A percentile compares a stretch with the other conserved stretches of the same genome.
phyloP scores from a whole-genome alignment of 2,797 vertebrate species.

The Netta rufina region DNA sequence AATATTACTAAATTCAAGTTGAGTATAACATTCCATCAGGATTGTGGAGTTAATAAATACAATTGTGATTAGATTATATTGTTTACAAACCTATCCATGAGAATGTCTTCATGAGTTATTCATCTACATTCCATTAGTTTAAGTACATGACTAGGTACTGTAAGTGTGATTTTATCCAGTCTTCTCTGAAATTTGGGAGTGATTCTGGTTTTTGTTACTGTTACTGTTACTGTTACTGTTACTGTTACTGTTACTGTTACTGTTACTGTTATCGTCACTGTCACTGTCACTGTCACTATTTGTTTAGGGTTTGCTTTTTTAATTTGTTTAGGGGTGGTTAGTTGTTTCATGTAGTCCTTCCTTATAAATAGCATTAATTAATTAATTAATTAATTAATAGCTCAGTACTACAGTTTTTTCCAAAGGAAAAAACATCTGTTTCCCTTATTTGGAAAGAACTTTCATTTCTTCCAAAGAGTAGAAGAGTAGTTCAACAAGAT shows the following conservation, averaged over 20 bases:
- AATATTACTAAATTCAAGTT: too few species aligned
- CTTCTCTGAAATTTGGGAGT: not conserved
- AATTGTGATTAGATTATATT: not conserved
- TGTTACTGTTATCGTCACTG: too few species aligned
- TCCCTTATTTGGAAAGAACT: not conserved
- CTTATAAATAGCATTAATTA: too few species aligned
- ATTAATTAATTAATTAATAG: too few species aligned
- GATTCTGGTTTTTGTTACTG: not conserved
- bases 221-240: too few species aligned
- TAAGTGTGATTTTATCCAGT: constrained; percentile 12
- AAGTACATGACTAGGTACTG: not conserved
- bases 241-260: too few species aligned
- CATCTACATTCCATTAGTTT: constrained; percentile 24
- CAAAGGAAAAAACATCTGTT: not conserved
- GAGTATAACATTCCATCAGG: not conserved
- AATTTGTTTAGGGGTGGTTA: not conserved
- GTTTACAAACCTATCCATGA: constrained; percentile 4
- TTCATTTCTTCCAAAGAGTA: not conserved
- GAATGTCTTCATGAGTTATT: constrained; percentile 42
- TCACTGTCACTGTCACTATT: not conserved
- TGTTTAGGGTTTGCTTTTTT: not conserved
- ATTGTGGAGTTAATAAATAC: constrained; percentile 40
- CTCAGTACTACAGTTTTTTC: not conserved
- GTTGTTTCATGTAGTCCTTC: not conserved
- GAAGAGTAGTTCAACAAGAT: not conserved